These are phyloP conservation scores for Erythrocercus mccallii DNA, from an alignment of 2,113 vertebrate species.

Conservation along the genomic window DNA sequence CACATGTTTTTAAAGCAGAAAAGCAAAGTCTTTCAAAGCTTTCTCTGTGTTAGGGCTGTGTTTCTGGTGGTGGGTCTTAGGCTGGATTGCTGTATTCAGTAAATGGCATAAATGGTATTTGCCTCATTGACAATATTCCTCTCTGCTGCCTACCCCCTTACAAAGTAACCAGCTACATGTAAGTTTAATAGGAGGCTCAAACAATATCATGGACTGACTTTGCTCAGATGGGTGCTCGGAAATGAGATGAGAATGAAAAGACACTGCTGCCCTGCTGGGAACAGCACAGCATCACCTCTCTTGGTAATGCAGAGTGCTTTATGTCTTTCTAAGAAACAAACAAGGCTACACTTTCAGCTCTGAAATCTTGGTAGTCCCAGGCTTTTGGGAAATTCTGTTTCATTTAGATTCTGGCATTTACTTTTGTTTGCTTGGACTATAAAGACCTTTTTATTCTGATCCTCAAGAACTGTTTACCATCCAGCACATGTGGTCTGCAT, in stretches of 20 bases:
- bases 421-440: conserved; percentile 49
- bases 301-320: neutral
- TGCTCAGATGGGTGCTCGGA: neutral
- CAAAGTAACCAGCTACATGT: neutral
- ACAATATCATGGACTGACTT: neutral
- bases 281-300: neutral
- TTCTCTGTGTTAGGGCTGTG: neutral
- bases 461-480: conserved; percentile 58
- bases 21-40: neutral
- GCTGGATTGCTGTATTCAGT: neutral
- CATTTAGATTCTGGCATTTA: conserved; percentile 53
- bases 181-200: neutral
- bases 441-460: conserved; percentile 68
- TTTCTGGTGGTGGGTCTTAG: neutral
- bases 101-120: neutral
- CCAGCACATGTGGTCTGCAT: conserved; percentile 58
- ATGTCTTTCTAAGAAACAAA: conserved; percentile 11
- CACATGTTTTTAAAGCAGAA: neutral
- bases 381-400: conserved; percentile 43
- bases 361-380: conserved; percentile 8
- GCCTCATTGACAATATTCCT: neutral
- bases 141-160: neutral
- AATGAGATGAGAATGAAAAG: neutral
- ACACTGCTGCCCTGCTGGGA: neutral
- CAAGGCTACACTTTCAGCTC: neutral